Evolutionary conservation across 1,140 invertebrate species (phyloP).

Genomic region (Muscidifurax raptorellus): DNA sequence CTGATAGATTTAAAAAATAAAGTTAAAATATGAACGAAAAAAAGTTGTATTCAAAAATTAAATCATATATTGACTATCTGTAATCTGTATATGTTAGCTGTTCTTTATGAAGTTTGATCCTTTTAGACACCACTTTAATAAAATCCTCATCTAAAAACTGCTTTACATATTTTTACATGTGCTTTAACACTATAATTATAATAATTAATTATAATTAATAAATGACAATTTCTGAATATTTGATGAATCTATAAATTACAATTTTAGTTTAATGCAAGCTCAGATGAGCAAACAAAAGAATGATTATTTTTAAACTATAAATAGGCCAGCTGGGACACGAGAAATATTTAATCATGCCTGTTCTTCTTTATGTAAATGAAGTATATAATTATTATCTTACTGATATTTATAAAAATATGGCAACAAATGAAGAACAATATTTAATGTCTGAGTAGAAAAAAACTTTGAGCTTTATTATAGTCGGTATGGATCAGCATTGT

Average conservation of each 20-base stretch:
- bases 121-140: too few relatives aligned
- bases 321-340: neutral
- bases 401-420: neutral
- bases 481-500: neutral
- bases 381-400: neutral
- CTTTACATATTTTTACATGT: slow-evolving; percentile 2
- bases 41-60: too few relatives aligned
- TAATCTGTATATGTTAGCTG: neutral
- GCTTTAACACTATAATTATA: too few relatives aligned
- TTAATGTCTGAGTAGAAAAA: neutral
- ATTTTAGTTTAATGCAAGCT: neutral
- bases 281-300: neutral
- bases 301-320: neutral
- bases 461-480: neutral
- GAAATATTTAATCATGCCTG: neutral
- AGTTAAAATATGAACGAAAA: too few relatives aligned
- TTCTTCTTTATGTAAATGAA: neutral
- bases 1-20: too few relatives aligned
- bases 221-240: neutral
- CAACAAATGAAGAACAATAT: neutral
- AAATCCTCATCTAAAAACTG: neutral
- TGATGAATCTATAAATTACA: neutral
- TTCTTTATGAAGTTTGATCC: neutral
- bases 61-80: too few relatives aligned
- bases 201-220: neutral